phyloP scores from a whole-genome alignment of 2,888 invertebrate species.

The Lithophane socia region DNA sequence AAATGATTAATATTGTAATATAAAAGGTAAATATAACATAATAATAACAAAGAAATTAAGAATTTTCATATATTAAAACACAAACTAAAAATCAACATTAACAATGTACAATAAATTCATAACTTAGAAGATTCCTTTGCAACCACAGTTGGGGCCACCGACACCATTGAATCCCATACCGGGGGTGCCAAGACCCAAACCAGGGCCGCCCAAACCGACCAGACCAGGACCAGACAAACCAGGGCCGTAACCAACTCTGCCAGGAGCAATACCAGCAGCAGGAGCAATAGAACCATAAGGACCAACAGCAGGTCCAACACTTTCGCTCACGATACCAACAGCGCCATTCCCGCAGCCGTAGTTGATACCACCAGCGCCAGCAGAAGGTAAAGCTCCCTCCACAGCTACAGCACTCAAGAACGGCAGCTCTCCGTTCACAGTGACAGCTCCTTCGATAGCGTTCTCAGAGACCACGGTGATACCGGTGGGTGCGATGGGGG shows the following conservation, averaged over 20 bases:
- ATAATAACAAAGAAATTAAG: not conserved
- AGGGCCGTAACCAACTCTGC: conserved; percentile 26
- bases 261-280: conserved; percentile 28
- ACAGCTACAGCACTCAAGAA: conserved; percentile 72
- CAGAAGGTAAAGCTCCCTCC: conserved; percentile 70
- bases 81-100: conserved; percentile 42
- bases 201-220: not conserved
- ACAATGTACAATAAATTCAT: conserved; percentile 15
- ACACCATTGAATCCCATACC: conserved; percentile 21
- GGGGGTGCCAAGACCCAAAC: conserved; percentile 23
- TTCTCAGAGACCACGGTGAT: conserved; percentile 76
- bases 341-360: conserved; percentile 57
- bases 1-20: not conserved
- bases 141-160: conserved; percentile 25
- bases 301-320: conserved; percentile 34
- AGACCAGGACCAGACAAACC: conserved; percentile 31
- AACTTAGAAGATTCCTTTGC: conserved; percentile 34
- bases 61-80: conserved; percentile 54
- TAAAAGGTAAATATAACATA: not conserved
- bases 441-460: conserved; percentile 70
- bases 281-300: conserved; percentile 31
- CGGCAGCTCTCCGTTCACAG: conserved; percentile 72
- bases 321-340: conserved; percentile 59
- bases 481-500: conserved; percentile 70
- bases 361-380: conserved; percentile 69